phyloP scores from a whole-genome alignment of 2,888 invertebrate genomes.

The Gymnocheta viridis region DNA sequence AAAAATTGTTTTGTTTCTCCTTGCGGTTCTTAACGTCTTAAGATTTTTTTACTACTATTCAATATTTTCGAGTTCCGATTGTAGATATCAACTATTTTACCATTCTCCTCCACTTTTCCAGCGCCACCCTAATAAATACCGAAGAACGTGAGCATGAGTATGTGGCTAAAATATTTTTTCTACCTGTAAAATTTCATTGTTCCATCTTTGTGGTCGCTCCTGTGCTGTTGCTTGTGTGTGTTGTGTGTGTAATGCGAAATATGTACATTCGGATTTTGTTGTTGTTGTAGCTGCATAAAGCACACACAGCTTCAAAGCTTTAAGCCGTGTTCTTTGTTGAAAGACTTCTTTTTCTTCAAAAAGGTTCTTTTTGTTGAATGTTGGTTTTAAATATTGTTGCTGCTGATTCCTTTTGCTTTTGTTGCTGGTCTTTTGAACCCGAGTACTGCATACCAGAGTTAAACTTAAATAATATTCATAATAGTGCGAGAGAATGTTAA shows the following conservation, averaged over 20 bases:
- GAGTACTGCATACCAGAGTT: not conserved
- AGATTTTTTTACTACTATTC: too few species aligned
- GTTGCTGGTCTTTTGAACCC: slow-evolving; percentile 24
- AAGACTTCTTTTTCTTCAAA: not conserved
- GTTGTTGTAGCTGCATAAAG: not conserved
- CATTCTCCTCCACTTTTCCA: too few species aligned
- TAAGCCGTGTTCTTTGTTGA: slow-evolving; percentile 4
- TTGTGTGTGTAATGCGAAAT: not conserved
- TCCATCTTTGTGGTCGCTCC: slow-evolving; percentile 23
- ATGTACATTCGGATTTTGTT: not conserved
- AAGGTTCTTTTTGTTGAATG: not conserved
- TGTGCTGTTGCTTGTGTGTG: not conserved
- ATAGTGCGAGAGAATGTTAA: not conserved
- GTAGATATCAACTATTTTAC: too few species aligned
- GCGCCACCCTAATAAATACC: not conserved
- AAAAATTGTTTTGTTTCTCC: too few species aligned
- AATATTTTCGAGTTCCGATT: too few species aligned
- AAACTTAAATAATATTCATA: slow-evolving; percentile 33
- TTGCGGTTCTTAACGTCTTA: too few species aligned
- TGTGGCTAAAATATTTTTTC: slow-evolving; percentile 24
- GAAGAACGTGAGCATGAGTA: not conserved
- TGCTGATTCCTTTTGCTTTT: slow-evolving; percentile 10
- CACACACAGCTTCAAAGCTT: slow-evolving; percentile 27
- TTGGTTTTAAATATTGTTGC: slow-evolving; percentile 26
- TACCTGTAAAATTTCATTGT: slow-evolving; percentile 39